These are phyloP conservation scores for Nomada goodeniana DNA, from an alignment of 2,888 invertebrate species.

Conservation along the genomic window DNA sequence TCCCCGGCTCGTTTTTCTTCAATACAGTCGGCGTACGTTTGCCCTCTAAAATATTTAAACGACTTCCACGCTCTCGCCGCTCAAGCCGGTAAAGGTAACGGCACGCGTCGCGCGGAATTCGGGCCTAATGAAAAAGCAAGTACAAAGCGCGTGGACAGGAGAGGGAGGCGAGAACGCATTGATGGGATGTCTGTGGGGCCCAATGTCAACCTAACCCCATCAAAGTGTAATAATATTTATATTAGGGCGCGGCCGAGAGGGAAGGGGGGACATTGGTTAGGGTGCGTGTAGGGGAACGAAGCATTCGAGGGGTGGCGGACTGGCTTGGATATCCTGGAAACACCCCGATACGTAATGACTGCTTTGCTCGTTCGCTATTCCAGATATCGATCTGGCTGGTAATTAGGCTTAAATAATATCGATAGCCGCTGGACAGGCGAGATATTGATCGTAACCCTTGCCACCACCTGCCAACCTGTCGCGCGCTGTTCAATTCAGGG, in stretches of 20 bases:
- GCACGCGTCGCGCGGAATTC: constrained; percentile 76
- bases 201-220: constrained; percentile 84
- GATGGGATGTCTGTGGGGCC: constrained; percentile 70
- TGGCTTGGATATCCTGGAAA: constrained; percentile 56
- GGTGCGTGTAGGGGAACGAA: constrained; percentile 70
- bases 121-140: constrained; percentile 79
- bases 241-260: constrained; percentile 82
- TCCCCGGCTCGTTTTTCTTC: not conserved
- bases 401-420: constrained; percentile 47
- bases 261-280: constrained; percentile 70
- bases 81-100: constrained; percentile 53
- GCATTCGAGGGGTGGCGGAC: constrained; percentile 65
- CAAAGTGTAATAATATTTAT: constrained; percentile 85
- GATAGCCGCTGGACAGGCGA: constrained; percentile 11
- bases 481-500: constrained; percentile 32
- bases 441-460: constrained; percentile 39
- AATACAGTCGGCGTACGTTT: not conserved
- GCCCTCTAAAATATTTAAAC: constrained; percentile 39
- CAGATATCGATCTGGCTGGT: constrained; percentile 61
- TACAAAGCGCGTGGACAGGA: constrained; percentile 44
- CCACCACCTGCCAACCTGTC: constrained; percentile 29
- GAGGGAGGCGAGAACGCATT: constrained; percentile 61
- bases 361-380: constrained; percentile 38
- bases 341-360: constrained; percentile 52
- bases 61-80: constrained; percentile 21